These are phyloP conservation scores for Dasysyrphus albostriatus DNA, from an alignment of 2,888 invertebrate species.

Conservation along the genomic window DNA sequence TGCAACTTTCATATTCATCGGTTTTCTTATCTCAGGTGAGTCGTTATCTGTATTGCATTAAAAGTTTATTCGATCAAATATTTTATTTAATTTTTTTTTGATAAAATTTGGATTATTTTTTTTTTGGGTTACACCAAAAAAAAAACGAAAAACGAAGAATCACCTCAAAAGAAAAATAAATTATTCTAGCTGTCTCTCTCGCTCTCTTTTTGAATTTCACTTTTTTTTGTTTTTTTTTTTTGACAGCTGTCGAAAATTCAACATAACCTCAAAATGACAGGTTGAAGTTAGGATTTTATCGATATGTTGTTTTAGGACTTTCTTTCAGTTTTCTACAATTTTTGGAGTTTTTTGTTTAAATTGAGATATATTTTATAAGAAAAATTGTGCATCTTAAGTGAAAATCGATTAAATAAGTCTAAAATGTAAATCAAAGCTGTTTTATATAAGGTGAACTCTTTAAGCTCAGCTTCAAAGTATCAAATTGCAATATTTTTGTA, in stretches of 20 bases:
- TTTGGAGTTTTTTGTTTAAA: background rate
- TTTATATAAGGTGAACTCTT: background rate
- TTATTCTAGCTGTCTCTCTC: conserved; percentile 13
- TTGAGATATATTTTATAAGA: background rate
- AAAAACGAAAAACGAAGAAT: conserved; percentile 50
- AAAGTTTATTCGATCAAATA: background rate
- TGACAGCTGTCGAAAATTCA: conserved; percentile 67
- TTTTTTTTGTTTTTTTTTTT: conserved; percentile 44
- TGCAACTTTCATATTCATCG: conserved; percentile 38
- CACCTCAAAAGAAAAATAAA: background rate
- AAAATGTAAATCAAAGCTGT: background rate
- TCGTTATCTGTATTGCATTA: background rate
- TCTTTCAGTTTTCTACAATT: background rate
- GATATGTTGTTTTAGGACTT: conserved; percentile 31
- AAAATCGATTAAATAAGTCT: background rate
- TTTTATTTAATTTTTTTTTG: conserved; percentile 13
- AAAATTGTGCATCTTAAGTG: no score
- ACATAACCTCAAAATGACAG: conserved; percentile 67
- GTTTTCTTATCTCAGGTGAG: conserved; percentile 18
- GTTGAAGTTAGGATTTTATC: conserved; percentile 12
- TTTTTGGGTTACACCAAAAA: conserved; percentile 61
- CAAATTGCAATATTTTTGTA: background rate
- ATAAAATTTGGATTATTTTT: conserved; percentile 26
- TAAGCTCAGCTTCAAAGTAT: background rate
- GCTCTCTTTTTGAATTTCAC: conserved; percentile 50